Percentiles rank a stretch among this genome's conserved stretches.
Conservation (phyloP, 2,888 invertebrate species). For the Rhabditoides inermis region DNA sequence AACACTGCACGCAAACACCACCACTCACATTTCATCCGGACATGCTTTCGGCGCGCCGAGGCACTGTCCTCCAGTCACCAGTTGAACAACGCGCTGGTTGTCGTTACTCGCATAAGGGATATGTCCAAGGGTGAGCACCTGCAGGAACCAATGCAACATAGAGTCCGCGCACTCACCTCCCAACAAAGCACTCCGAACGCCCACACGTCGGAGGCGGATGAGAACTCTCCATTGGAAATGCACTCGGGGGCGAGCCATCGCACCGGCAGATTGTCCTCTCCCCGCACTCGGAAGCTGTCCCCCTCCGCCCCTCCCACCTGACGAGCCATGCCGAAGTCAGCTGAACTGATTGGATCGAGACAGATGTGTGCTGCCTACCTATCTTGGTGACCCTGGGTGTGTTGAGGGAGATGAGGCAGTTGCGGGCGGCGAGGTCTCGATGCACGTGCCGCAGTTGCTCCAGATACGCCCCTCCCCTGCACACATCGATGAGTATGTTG, state of each 20-base stretch:
- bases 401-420: not conserved
- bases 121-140: constrained; percentile 87
- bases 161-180: constrained; percentile 52
- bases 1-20: constrained; percentile 3
- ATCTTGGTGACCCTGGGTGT: constrained; percentile 11
- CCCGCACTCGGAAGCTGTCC: constrained; percentile 91
- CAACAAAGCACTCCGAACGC: constrained; percentile 20
- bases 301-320: constrained; percentile 92
- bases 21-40: constrained; percentile 63
- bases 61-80: constrained; percentile 75
- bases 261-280: constrained; percentile 78
- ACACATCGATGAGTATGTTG: constrained; percentile 87
- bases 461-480: constrained; percentile 84
- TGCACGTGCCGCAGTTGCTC: constrained; percentile 96
- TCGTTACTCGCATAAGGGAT: constrained; percentile 89
- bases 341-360: constrained; percentile 12
- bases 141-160: constrained; percentile 67
- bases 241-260: constrained; percentile 98
- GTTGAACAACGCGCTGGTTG: constrained; percentile 57
- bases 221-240: constrained; percentile 86
- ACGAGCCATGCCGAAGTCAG: constrained; percentile 88
- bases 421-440: constrained; percentile 78
- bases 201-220: constrained; percentile 94
- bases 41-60: constrained; percentile 66
- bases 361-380: constrained; percentile 3